Evolutionary conservation across 2,888 invertebrate species (phyloP), one percentile per base, ranked within the genome.

Genomic region (Chrysomela aeneicollis): DNA sequence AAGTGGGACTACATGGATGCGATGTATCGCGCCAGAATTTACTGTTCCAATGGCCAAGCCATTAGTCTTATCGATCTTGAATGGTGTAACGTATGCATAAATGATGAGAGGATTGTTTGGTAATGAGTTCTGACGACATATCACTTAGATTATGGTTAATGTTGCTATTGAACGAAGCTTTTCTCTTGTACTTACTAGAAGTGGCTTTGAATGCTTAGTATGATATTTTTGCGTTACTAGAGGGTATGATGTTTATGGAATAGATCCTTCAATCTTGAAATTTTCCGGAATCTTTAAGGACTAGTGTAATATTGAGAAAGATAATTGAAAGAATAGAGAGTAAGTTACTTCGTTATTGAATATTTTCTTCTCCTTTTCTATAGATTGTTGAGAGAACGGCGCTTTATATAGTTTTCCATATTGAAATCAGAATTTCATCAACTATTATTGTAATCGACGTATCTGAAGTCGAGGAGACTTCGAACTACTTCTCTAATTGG

Each of bases 401-500:
- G n/a, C n/a, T n/a, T n/a, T n/a, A n/a, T n/a, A n/a, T n/a, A n/a
- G n/a, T n/a, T n/a, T n/a, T n/a, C n/a, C n/a, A n/a, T n/a, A n/a
- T n/a, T n/a, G n/a, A n/a, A n/a, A n/a, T n/a, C n/a, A n/a, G n/a
- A n/a, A n/a, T n/a, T n/a, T n/a, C n/a, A n/a, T n/a, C n/a, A n/a
- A 35, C 9, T 35, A 9, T 35, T 9, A 54, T 61, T 61, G 54
- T 61, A 49, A 47, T 19, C 54, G 47, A 42, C 58, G n/a, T 53
- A 63, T 58, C 52, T 32, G 59, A 51, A 51, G 57, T 58, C 63
- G 58, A 58, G 59, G 50, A 59, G 58, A 52, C 63, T 57, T 22
- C 26, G 30, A 61, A 61, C 61, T 61, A 54, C 50, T 46, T 61
- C 50, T 49, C 61, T 61, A 61, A 61, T 61, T 61, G 54, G 54